phyloP scores from a whole-genome alignment of 2,113 vertebrate genomes.

The Odontophorus gujanensis region DNA sequence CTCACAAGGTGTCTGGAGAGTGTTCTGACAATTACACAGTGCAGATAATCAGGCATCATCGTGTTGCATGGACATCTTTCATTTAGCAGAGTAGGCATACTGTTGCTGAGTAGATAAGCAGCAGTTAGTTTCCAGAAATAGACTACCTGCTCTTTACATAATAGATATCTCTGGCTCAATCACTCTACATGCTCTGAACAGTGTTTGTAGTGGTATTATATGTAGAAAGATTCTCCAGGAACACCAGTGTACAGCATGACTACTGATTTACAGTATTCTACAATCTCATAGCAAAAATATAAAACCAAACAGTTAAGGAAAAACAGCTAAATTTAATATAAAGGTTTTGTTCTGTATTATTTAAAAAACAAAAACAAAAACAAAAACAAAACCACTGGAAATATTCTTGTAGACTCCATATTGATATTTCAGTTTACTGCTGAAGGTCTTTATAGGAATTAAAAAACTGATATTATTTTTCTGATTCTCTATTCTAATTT shows the following conservation, averaged over 20 bases:
- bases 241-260: neutral
- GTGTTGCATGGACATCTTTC: neutral
- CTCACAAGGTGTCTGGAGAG: neutral
- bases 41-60: neutral
- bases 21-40: neutral
- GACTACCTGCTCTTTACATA: neutral
- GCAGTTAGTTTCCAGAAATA: neutral
- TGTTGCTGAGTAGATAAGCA: neutral
- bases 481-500: neutral
- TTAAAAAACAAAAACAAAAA: no score
- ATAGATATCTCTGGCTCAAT: neutral
- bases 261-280: neutral
- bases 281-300: neutral
- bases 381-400: neutral
- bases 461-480: neutral
- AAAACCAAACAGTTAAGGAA: neutral
- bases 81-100: neutral
- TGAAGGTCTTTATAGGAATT: neutral
- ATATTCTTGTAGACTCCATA: accelerated
- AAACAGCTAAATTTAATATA: neutral
- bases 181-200: neutral
- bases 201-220: neutral
- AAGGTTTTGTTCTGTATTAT: neutral
- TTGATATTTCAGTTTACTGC: neutral
- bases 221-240: neutral